Conservation (phyloP, 2,797 vertebrate genomes). For the Acanthis flammea region DNA sequence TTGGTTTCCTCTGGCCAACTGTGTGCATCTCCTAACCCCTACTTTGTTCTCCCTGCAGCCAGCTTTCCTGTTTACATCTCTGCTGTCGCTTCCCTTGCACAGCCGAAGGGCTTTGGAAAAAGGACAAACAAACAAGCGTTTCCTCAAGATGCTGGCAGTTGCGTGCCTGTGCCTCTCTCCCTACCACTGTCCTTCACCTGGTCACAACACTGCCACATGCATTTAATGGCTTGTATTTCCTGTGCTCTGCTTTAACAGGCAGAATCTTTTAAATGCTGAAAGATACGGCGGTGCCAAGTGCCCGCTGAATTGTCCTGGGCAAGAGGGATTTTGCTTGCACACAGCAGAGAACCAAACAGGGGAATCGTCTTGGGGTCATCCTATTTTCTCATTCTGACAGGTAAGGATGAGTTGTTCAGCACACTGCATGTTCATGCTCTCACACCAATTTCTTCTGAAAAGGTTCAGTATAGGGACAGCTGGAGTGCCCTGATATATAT, state of each 20-base stretch:
- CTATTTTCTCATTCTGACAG: neutral
- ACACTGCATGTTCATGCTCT: fast-evolving
- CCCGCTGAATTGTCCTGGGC: fast-evolving
- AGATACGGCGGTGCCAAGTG: fast-evolving
- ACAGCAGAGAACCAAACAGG: neutral
- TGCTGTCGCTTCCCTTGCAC: neutral
- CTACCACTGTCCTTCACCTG: neutral
- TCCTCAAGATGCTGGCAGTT: slow-evolving; percentile 14
- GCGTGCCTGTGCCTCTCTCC: neutral
- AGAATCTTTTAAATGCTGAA: neutral
- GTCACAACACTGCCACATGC: neutral
- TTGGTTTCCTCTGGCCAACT: neutral
- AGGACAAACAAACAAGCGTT: neutral
- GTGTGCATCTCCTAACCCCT: neutral
- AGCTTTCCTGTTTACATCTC: slow-evolving; percentile 54
- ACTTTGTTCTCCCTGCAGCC: neutral
- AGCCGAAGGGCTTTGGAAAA: neutral
- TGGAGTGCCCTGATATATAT: neutral
- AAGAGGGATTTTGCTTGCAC: neutral
- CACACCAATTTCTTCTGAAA: neutral
- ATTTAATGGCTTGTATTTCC: neutral
- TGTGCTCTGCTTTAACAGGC: neutral
- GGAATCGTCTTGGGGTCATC: neutral
- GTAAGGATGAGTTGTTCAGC: neutral
- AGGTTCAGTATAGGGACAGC: neutral